Evolutionary conservation across 2,797 vertebrate genomes (phyloP).

Genomic region (Eleutherodactylus coqui): DNA sequence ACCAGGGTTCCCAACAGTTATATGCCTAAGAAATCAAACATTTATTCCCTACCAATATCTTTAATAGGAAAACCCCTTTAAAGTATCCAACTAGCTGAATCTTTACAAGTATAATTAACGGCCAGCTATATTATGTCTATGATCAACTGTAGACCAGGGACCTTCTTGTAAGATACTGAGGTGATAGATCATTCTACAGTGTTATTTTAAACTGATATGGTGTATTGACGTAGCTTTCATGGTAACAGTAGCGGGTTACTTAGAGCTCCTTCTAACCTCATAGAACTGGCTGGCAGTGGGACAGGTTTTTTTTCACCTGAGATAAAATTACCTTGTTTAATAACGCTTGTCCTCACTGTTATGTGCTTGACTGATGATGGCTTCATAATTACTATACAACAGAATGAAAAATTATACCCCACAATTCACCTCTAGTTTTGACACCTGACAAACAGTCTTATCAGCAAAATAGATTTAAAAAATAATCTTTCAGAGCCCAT

Average conservation of each 20-base stretch:
- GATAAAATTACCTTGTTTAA: constrained; percentile 53
- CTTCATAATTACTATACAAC: constrained; percentile 47
- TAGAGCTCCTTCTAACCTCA: neutral
- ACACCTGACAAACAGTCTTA: constrained; percentile 51
- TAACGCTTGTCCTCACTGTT: constrained; percentile 29
- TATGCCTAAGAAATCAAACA: no score
- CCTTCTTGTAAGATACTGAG: neutral
- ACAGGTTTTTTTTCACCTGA: constrained; percentile 34
- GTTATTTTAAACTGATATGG: no score
- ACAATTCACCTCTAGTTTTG: constrained; percentile 46
- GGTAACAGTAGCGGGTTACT: neutral
- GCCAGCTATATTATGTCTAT: neutral
- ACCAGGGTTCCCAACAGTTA: no score
- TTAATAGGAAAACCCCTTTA: no score
- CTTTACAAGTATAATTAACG: neutral
- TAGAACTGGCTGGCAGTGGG: constrained; percentile 2
- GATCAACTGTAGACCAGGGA: neutral
- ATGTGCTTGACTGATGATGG: constrained; percentile 41
- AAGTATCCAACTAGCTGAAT: no score
- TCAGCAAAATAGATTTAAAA: constrained; percentile 40
- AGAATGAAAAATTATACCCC: constrained; percentile 43
- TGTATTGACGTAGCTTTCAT: neutral
- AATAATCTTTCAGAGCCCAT: constrained; percentile 15
- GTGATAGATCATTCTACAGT: neutral
- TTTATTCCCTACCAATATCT: no score